These are phyloP conservation scores for Sminthurides aquaticus DNA, from an alignment of 2,888 invertebrate species.

Conservation along the genomic window DNA sequence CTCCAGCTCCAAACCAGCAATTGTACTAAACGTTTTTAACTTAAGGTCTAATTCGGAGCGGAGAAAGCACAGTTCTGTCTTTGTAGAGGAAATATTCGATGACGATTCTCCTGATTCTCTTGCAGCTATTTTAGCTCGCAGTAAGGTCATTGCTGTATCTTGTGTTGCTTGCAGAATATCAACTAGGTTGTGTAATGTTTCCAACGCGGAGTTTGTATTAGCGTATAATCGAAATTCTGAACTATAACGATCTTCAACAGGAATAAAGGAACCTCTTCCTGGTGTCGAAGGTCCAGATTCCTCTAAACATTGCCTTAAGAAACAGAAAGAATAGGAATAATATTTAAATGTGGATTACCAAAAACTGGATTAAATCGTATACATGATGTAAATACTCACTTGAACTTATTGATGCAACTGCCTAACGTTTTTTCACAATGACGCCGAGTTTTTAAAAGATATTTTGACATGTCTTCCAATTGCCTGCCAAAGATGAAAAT, in stretches of 20 bases:
- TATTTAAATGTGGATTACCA: no score
- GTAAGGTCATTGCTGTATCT: not conserved
- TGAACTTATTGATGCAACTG: no score
- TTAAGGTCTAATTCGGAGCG: not conserved
- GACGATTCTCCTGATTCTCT: not conserved
- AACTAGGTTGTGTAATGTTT: not conserved
- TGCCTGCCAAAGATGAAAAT: not conserved
- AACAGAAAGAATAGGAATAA: no score
- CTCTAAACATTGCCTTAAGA: not conserved
- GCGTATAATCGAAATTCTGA: conserved; percentile 4
- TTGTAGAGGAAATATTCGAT: not conserved
- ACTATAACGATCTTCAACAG: conserved; percentile 10
- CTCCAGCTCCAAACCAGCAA: not conserved
- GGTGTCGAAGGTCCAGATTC: not conserved
- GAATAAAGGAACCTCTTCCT: not conserved
- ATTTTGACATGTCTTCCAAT: not conserved
- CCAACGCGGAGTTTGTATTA: conserved; percentile 1
- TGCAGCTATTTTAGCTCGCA: not conserved
- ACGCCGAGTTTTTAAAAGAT: not conserved
- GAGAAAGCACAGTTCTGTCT: not conserved
- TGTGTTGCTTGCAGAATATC: conserved; percentile 6
- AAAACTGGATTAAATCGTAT: no score
- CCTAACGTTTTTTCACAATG: not conserved
- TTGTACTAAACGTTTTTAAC: not conserved
- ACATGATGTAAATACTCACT: no score